phyloP scores from a whole-genome alignment of 2,113 vertebrate genomes.

The Struthio camelus region DNA sequence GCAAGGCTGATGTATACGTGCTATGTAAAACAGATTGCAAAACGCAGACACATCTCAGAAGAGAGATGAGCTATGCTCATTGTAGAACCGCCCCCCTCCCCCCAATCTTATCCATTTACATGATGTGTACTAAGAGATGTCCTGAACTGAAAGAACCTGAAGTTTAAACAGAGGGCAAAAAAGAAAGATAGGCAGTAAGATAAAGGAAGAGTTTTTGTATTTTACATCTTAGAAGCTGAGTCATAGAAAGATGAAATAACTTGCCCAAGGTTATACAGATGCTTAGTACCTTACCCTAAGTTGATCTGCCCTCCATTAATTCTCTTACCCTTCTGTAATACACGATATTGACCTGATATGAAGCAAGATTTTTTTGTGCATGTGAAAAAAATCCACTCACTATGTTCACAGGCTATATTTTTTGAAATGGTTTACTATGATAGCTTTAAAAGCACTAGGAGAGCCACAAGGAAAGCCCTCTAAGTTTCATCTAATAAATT shows the following conservation, averaged over 20 bases:
- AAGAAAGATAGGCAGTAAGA: background rate
- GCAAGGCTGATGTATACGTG: background rate
- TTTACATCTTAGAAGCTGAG: constrained; percentile 29
- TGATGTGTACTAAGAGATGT: background rate
- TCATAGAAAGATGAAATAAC: constrained; percentile 11
- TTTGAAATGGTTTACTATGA: background rate
- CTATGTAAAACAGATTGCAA: background rate
- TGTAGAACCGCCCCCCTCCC: background rate
- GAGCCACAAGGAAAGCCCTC: background rate
- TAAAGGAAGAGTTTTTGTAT: background rate
- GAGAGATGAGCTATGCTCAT: background rate
- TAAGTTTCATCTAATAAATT: background rate
- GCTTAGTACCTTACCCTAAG: background rate
- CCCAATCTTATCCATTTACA: background rate
- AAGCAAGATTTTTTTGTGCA: background rate
- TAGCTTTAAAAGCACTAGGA: background rate
- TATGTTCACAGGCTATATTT: background rate
- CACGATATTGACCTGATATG: background rate
- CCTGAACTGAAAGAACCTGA: background rate
- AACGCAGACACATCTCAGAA: background rate
- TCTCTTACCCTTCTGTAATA: background rate
- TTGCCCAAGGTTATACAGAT: background rate
- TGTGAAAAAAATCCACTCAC: background rate
- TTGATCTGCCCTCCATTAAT: background rate
- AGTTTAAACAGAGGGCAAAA: background rate